phyloP scores from a whole-genome alignment of 2,113 vertebrate species.

The Ammodytes marinus region DNA sequence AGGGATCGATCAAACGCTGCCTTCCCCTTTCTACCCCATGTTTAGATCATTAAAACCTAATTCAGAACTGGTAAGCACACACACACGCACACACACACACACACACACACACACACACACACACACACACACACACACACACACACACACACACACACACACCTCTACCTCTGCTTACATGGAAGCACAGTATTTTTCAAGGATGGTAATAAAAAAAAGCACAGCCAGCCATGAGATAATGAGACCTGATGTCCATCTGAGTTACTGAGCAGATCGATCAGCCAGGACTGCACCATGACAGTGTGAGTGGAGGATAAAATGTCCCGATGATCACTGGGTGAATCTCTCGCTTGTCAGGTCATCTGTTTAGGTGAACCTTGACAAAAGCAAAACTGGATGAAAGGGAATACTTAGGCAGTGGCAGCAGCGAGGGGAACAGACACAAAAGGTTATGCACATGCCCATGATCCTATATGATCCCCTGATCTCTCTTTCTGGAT shows the following conservation, averaged over 20 bases:
- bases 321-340: conserved; percentile 34
- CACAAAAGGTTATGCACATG: neutral
- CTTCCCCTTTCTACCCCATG: conserved; percentile 23
- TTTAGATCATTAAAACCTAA: conserved; percentile 72
- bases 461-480: neutral
- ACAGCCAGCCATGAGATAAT: conserved; percentile 40
- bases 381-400: conserved; percentile 21
- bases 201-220: conserved; percentile 47
- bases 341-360: conserved; percentile 19
- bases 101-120: neutral
- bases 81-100: conserved; percentile 14
- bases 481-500: neutral
- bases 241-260: conserved; percentile 56
- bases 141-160: neutral
- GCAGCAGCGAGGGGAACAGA: neutral
- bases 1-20: conserved; percentile 66
- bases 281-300: conserved; percentile 42
- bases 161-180: conserved; percentile 9
- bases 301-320: conserved; percentile 19
- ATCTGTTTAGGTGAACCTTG: conserved; percentile 6
- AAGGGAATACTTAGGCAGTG: neutral
- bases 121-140: neutral
- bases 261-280: conserved; percentile 57
- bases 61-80: conserved; percentile 47
- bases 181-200: conserved; percentile 23